Percentiles rank a stretch among this genome's conserved stretches.
Evolutionary conservation across 35 echinoderm and acorn worm genomes (phyloP).

Genomic region (Apostichopus japonicus): DNA sequence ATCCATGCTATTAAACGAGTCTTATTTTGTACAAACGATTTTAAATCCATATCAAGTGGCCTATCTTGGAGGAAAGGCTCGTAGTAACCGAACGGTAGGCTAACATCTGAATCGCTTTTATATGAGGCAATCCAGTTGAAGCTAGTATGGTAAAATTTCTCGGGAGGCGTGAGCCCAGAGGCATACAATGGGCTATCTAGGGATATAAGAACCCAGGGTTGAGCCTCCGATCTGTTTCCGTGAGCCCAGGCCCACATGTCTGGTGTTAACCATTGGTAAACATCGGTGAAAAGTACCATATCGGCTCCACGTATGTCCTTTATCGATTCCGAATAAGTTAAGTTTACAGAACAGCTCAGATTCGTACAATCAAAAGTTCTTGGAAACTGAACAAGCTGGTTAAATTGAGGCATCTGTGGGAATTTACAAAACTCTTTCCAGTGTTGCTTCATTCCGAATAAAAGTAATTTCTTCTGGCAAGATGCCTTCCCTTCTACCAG

Average conservation of each 20-base stretch:
- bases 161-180: background rate
- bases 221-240: background rate
- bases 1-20: background rate
- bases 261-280: conserved; percentile 1
- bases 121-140: conserved; percentile 27
- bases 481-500: background rate
- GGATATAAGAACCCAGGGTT: conserved; percentile 5
- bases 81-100: conserved; percentile 21
- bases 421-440: conserved; percentile 17
- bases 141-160: background rate
- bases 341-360: background rate
- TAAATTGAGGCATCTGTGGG: background rate
- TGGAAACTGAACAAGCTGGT: conserved; percentile 10
- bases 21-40: background rate
- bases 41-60: background rate
- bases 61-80: background rate
- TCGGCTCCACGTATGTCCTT: background rate
- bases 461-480: background rate
- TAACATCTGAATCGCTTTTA: conserved; percentile 16
- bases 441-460: conserved; percentile 24
- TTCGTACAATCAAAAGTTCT: background rate
- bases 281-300: conserved; percentile 12
- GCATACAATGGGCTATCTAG: conserved; percentile 21
- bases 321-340: background rate
- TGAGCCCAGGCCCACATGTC: conserved; percentile 32